Base-by-base conservation (phyloP, 2,113 vertebrate species). In the Oxygymnocypris stewartii region DNA sequence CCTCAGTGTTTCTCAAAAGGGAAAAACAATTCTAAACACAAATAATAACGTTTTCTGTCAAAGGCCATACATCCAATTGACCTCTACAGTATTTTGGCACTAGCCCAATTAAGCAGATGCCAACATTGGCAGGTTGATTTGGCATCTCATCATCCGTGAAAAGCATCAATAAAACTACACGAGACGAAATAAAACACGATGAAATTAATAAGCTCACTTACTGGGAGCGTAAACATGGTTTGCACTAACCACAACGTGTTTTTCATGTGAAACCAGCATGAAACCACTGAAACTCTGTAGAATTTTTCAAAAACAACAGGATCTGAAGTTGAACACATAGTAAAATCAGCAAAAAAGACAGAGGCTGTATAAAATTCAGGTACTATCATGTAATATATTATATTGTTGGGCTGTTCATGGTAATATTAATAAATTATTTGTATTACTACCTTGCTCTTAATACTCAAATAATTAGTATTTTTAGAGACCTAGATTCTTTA, bases 401-500 rank as follows among this genome's bases (percentile, higher is more conserved):
- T 67, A 47, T 14, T 14, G 23, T 47, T 47, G n/a, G n/a, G 42
- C 23, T 14, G 11, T 75, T 76, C 73, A 44, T 49, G 37, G 31
- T 10, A 59, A 79, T 20, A 37, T 79, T 57, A 79, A 79, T 57
- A 40, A 11, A n/a, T 79, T 23, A 40, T 40, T 61, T 79, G 23
- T 61, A n/a, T 42, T 40, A 9, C 20, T 7, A 54, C 12, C 67
- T 59, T 74, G 13, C 3, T 51, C n/a, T 51, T 57, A 1, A 25
- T 40, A 20, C 14, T 74, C 7, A 31, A 59, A 6, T 49, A 40
- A 42, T 75, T 49, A 35, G 25, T 4, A 2, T 51, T n/a, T 42
- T 42, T 44, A 20, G 47, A 86, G 28, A 42, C 20, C 31, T 54
- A 51, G 14, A 31, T 81, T 74, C 31, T 65, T 88, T 88, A 69